Base-by-base conservation (phyloP, 2,888 invertebrate species). In the Perizoma flavofasciatum region DNA sequence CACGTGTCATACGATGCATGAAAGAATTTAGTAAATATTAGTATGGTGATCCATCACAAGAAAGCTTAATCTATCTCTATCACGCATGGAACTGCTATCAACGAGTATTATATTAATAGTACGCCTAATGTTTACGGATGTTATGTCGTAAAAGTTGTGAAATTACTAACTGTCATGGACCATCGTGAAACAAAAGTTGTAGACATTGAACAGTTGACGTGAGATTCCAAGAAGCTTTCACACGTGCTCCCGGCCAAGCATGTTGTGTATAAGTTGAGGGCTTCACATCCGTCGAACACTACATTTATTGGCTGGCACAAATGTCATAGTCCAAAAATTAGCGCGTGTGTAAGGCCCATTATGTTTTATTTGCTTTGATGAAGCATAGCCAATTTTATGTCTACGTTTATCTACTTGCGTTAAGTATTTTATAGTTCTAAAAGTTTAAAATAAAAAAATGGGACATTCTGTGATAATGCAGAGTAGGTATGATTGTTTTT, bases 1-100 rank as follows among this genome's bases (percentile, higher is more conserved):
- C 46, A 49, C 46, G 44, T n/a, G 33, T 52, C 37, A 37, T 7
- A 37, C 37, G 35, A 35, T 49, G 45, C 52, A 49, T 63, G 49
- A 51, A 57, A 64, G 53, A 40, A 63, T 60, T 35, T 45, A 41
- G 59, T 65, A 66, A 63, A 68, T 63, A 68, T 66, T 68, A 58
- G 50, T 62, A 49, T 39, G 11, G 55, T 63, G 55, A 67, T 66
- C 62, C 62, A 68, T 70, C 67, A 65, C 48, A 65, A 52, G 50
- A 62, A 44, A 54, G 53, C 61, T 62, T 66, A 66, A 67, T 70
- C 56, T 61, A 60, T 63, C 65, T 63, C 54, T 63, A 64, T 61
- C 67, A 70, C 63, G 67, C 68, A 59, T 62, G 61, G 60, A 67
- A 59, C 66, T 61, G 63, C 62, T 66, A 67, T 67, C 66, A 62